Percentiles rank a stretch among this genome's conserved stretches.
Conservation (phyloP, 2,113 vertebrate species). For the Ictalurus punctatus region DNA sequence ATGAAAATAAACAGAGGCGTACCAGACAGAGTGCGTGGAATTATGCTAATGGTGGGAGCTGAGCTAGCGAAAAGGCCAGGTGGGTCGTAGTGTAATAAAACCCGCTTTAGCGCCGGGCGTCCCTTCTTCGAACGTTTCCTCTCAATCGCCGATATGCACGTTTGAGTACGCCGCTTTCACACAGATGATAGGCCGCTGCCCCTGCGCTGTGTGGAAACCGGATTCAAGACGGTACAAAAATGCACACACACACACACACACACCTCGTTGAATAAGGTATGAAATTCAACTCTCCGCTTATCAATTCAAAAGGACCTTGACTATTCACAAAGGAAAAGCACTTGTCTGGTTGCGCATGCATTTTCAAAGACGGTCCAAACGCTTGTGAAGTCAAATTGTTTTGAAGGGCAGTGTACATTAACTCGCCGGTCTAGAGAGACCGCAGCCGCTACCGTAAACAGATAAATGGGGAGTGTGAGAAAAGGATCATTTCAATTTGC, state of each 20-base stretch:
- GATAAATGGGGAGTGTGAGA: constrained; percentile 39
- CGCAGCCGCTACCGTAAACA: constrained; percentile 28
- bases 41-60: constrained; percentile 50
- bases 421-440: not conserved
- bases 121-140: constrained; percentile 32
- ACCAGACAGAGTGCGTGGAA: constrained; percentile 24
- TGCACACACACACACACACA: constrained; percentile 33
- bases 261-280: constrained; percentile 41
- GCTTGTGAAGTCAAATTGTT: constrained; percentile 32
- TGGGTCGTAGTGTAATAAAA: constrained; percentile 43
- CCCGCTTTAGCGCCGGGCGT: constrained; percentile 32
- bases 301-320: constrained; percentile 13
- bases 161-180: constrained; percentile 48
- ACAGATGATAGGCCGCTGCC: constrained; percentile 20
- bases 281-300: constrained; percentile 30
- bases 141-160: constrained; percentile 38
- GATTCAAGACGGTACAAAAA: constrained; percentile 29
- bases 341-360: not conserved
- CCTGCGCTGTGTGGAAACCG: constrained; percentile 12
- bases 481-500: constrained; percentile 52
- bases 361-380: constrained; percentile 17
- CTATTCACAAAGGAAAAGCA: not conserved
- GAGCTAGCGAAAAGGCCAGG: constrained; percentile 33
- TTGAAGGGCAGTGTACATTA: constrained; percentile 32
- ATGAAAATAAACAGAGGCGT: constrained; percentile 49